A percentile compares a stretch with the other conserved stretches of the same genome.
These are phyloP conservation scores for Dasypogon diadema DNA, from an alignment of 2,888 invertebrate genomes.

Conservation along the genomic window DNA sequence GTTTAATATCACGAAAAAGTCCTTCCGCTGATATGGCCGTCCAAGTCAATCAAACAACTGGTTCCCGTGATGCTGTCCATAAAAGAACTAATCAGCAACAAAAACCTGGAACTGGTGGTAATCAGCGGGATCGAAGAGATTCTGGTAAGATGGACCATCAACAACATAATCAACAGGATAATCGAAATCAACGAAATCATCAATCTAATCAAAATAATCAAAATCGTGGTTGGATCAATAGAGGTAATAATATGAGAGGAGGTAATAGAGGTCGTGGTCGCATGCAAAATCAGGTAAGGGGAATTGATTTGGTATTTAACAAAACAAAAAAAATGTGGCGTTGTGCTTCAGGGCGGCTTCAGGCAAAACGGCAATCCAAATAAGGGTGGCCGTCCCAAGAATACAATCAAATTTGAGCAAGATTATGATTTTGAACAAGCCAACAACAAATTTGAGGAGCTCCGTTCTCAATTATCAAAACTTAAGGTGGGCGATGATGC, in stretches of 20 bases:
- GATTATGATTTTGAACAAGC: conserved; percentile 99
- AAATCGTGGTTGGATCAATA: conserved; percentile 66
- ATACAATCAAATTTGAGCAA: conserved; percentile 90
- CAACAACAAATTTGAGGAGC: conserved; percentile 95
- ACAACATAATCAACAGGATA: conserved; percentile 64
- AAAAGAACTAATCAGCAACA: conserved; percentile 64
- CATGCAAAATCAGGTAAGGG: conserved; percentile 65
- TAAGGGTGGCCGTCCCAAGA: conserved; percentile 71
- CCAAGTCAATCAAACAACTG: conserved; percentile 72
- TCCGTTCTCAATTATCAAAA: conserved; percentile 87
- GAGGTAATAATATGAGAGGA: conserved; percentile 66
- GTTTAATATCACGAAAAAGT: conserved; percentile 81
- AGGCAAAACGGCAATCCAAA: conserved; percentile 70
- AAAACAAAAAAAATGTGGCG: background rate
- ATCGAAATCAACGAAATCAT: conserved; percentile 64
- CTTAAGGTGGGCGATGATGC: conserved; percentile 77
- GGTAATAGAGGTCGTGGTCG: conserved; percentile 67
- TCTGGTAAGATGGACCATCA: conserved; percentile 65
- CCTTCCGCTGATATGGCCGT: conserved; percentile 88
- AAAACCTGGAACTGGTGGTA: conserved; percentile 55
- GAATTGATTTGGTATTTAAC: background rate
- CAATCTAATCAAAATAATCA: conserved; percentile 65
- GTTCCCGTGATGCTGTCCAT: conserved; percentile 58
- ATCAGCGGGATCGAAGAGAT: conserved; percentile 66
- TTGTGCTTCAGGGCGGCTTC: conserved; percentile 62